Percentiles rank a stretch among this genome's conserved stretches.
Evolutionary conservation across 2,113 vertebrate genomes (phyloP).

Genomic region (Eretmochelys imbricata): DNA sequence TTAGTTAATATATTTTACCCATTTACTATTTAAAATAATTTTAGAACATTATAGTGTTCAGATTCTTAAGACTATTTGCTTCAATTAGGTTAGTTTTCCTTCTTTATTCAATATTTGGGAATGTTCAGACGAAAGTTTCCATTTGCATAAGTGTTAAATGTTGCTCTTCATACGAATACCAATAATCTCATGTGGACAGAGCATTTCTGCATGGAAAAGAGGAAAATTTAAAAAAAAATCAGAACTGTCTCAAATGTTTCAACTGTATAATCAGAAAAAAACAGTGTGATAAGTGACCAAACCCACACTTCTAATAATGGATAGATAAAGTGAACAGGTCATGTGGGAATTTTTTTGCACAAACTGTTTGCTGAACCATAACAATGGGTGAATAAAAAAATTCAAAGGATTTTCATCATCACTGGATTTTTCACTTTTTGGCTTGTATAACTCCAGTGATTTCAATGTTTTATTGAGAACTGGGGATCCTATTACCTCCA

Average conservation of each 20-base stretch:
- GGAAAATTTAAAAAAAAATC: background rate
- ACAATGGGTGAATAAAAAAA: background rate
- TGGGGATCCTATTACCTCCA: background rate
- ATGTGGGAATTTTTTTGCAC: background rate
- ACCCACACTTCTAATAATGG: background rate
- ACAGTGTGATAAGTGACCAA: too few species aligned
- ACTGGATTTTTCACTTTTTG: background rate
- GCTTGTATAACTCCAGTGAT: background rate
- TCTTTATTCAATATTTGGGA: background rate
- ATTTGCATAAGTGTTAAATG: background rate
- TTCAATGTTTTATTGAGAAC: background rate
- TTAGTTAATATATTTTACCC: background rate
- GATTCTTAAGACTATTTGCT: too few species aligned
- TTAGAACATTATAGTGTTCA: too few species aligned
- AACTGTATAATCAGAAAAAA: background rate
- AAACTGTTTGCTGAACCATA: background rate
- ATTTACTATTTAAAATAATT: background rate
- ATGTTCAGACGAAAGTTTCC: background rate
- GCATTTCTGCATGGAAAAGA: background rate
- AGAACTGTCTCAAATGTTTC: background rate
- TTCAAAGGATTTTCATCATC: background rate
- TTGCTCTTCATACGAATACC: background rate
- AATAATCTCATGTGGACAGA: background rate
- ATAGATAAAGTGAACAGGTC: background rate
- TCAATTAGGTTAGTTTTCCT: too few species aligned